Base-by-base conservation (phyloP, 2,113 vertebrate species). In the Pachycephala philippinensis region DNA sequence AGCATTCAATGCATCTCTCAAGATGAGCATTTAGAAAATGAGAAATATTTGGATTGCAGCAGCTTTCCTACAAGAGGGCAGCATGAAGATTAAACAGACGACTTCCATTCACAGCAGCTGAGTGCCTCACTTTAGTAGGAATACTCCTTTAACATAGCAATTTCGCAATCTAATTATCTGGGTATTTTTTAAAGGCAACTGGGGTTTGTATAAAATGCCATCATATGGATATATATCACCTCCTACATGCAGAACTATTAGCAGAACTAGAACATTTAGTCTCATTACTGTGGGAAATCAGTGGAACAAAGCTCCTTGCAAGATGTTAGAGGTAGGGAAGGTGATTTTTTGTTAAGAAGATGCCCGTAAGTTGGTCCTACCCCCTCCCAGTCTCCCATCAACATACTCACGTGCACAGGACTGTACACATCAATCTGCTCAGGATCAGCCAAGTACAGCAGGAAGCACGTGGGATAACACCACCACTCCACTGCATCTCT, bases 221-320 rank as follows among this genome's bases (percentile, higher is more conserved):
- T 70, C 56, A 40, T 24, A n/a, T 44, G 61, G 74, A 8, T 64
- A 45, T 59, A 23, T 71, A 68, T 37, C 77, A 81, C 72, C 85
- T 95, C 76, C 89, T 89, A 84, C 68, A 21, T 5, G 18, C 42
- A 42, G 44, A 90, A 68, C 65, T 60, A 44, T 49, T 68, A 91
- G 44, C 60, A 90, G 60, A 78, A 68, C n/a, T 40, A 33, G 52
- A 95, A 95, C 57, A 44, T 81, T 92, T 31, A 31, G 27, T 84
- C 70, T 79, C 64, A n/a, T 61, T 39, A 21, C 54, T 30, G 24
- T 3, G n/a, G n/a, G 24, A 81, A 89, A 89, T 45, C 1, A 70
- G 33, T 7, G 14, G 44, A 71, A 50, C 18, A 81, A 89, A 78
- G 57, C 14, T 33, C 68, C 27, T 7, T 33, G 33, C 30, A 87